Conservation (phyloP, 2,888 invertebrate species). For the Plagodis pulveraria region DNA sequence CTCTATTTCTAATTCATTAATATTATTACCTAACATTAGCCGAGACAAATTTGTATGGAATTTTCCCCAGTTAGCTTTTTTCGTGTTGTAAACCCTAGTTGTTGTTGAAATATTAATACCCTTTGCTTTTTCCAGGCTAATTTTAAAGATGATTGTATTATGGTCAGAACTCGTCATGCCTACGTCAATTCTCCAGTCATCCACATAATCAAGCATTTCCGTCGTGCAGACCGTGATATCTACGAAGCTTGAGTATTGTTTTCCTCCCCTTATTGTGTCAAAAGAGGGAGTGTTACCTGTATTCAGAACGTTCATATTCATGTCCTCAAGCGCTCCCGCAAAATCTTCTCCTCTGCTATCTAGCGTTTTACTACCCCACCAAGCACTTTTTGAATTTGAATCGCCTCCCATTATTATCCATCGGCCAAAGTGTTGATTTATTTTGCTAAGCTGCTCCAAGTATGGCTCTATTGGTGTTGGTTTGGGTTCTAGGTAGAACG, state of each 20-base stretch:
- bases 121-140: constrained; percentile 4
- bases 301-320: not conserved
- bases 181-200: constrained; percentile 31
- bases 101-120: constrained; percentile 2
- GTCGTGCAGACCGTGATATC: too few species aligned
- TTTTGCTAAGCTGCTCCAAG: constrained; percentile 18
- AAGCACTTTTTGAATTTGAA: not conserved
- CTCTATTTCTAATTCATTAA: not conserved
- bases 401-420: not conserved
- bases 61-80: constrained; percentile 7
- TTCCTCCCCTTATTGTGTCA: constrained; percentile 36
- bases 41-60: constrained; percentile 1
- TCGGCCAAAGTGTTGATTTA: not conserved
- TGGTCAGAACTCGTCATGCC: too few species aligned
- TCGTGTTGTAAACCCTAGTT: too few species aligned
- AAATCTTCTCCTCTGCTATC: not conserved
- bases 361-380: not conserved
- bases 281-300: constrained; percentile 34
- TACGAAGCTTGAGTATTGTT: not conserved
- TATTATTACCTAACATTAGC: constrained; percentile 14
- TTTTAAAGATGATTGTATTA: too few species aligned
- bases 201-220: constrained; percentile 18
- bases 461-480: too few species aligned
- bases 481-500: not conserved
- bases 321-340: not conserved